phyloP scores from a whole-genome alignment of 1,140 invertebrate species.

The Cotesia chilonis region DNA sequence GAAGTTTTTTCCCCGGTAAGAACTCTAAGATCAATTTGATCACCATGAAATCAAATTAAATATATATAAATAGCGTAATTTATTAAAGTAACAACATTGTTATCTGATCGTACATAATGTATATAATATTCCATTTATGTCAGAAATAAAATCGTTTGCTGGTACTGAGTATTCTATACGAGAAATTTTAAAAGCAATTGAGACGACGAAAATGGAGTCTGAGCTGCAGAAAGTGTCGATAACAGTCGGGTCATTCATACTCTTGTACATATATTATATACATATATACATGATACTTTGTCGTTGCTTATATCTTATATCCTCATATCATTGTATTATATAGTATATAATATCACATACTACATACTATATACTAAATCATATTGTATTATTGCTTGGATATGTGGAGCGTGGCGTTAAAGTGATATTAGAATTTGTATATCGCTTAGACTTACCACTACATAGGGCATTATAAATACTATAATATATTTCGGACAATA shows the following conservation, averaged over 20 bases:
- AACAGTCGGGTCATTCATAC: slow-evolving; percentile 17
- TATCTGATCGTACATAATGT: background rate
- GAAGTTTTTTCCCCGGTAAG: too few species aligned
- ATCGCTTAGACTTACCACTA: background rate
- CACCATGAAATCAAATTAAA: too few species aligned
- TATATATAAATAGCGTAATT: too few species aligned
- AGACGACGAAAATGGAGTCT: background rate
- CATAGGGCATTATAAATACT: background rate
- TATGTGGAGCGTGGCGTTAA: background rate
- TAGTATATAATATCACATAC: background rate
- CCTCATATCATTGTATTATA: too few species aligned
- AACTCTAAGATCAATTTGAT: too few species aligned
- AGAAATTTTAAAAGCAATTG: background rate
- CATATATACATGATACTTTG: background rate
- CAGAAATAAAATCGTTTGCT: background rate
- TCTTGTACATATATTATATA: background rate
- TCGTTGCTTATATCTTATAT: too few species aligned
- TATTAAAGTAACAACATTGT: too few species aligned
- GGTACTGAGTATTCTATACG: background rate
- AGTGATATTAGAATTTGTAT: background rate
- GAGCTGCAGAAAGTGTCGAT: slow-evolving; percentile 24
- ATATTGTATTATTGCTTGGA: too few species aligned
- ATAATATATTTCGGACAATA: slow-evolving; percentile 11
- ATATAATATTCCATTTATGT: background rate
- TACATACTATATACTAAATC: background rate